Percentiles rank a stretch among this genome's conserved stretches.
Conservation (phyloP, 1,140 invertebrate species). For the Pseudoatta argentina region DNA sequence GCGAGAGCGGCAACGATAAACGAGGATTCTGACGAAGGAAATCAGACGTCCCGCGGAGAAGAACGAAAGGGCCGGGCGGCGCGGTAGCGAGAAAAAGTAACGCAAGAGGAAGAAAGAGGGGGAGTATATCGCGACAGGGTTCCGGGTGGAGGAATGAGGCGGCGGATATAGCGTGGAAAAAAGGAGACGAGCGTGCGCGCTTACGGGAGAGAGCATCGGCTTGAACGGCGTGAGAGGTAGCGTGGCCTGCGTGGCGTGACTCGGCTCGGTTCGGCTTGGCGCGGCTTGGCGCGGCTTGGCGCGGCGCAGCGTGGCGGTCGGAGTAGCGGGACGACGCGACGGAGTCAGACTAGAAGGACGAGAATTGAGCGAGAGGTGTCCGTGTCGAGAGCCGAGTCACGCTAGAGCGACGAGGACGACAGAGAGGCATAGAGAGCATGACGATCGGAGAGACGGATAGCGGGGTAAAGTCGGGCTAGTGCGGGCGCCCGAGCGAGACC, state of each 20-base stretch:
- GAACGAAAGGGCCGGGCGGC: slow-evolving; percentile 47
- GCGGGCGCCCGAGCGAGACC: slow-evolving; percentile 73
- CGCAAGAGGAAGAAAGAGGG: slow-evolving; percentile 32
- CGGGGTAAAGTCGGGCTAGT: slow-evolving; percentile 65
- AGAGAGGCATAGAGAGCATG: slow-evolving; percentile 65
- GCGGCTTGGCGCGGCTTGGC: background rate
- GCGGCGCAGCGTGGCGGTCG: background rate
- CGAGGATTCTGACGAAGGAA: slow-evolving; percentile 47
- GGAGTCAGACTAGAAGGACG: slow-evolving; percentile 62
- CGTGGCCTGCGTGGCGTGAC: slow-evolving; percentile 51
- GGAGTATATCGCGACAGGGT: slow-evolving; percentile 23
- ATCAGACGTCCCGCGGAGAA: slow-evolving; percentile 53
- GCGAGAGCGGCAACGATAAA: slow-evolving; percentile 19
- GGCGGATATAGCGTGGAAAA: slow-evolving; percentile 72
- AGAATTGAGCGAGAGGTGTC: slow-evolving; percentile 63
- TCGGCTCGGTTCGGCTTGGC: background rate
- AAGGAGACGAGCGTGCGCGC: slow-evolving; percentile 73
- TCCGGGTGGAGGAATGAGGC: slow-evolving; percentile 60
- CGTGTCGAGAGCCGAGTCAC: slow-evolving; percentile 62
- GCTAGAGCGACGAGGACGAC: slow-evolving; percentile 54
- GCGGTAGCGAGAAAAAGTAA: slow-evolving; percentile 54
- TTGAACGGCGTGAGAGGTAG: slow-evolving; percentile 61
- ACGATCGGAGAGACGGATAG: slow-evolving; percentile 48
- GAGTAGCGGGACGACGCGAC: slow-evolving; percentile 56
- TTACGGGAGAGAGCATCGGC: slow-evolving; percentile 82